phyloP scores from a whole-genome alignment of 2,888 invertebrate species.

The Amphiduros pacificus region DNA sequence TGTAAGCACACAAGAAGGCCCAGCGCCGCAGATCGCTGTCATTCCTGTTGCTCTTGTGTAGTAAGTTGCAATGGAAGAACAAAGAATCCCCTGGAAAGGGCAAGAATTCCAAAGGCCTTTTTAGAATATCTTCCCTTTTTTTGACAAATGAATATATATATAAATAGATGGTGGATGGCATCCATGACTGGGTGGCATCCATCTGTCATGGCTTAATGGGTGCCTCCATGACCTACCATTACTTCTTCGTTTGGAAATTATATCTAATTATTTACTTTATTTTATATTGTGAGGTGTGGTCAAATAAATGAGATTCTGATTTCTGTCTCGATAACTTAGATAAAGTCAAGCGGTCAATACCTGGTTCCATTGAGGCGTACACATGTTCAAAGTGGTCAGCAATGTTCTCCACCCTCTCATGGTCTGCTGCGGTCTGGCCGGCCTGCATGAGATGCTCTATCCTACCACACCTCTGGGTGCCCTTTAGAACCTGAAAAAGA shows the following conservation, averaged over 20 bases:
- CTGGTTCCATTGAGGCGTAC: slow-evolving; percentile 50
- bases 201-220: too few relatives aligned
- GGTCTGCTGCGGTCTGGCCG: slow-evolving; percentile 49
- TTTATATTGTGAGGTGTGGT: too few relatives aligned
- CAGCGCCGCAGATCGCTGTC: slow-evolving; percentile 47
- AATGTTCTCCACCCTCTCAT: slow-evolving; percentile 42
- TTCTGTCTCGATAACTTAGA: too few relatives aligned
- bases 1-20: slow-evolving; percentile 49
- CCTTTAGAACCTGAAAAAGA: slow-evolving; percentile 18
- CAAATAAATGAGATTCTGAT: too few relatives aligned
- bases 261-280: too few relatives aligned
- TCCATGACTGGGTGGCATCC: too few relatives aligned
- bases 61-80: slow-evolving; percentile 50
- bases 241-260: too few relatives aligned
- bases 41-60: slow-evolving; percentile 49
- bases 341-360: too few relatives aligned
- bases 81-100: slow-evolving; percentile 44
- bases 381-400: slow-evolving; percentile 17
- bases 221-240: too few relatives aligned
- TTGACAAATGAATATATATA: too few relatives aligned
- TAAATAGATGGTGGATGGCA: too few relatives aligned
- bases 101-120: not conserved
- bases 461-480: slow-evolving; percentile 50
- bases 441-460: slow-evolving; percentile 49
- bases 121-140: too few relatives aligned